Evolutionary conservation across 2,888 invertebrate species (phyloP), one percentile per base, ranked within the genome.

Genomic region (Caenorhabditis panamensis): DNA sequence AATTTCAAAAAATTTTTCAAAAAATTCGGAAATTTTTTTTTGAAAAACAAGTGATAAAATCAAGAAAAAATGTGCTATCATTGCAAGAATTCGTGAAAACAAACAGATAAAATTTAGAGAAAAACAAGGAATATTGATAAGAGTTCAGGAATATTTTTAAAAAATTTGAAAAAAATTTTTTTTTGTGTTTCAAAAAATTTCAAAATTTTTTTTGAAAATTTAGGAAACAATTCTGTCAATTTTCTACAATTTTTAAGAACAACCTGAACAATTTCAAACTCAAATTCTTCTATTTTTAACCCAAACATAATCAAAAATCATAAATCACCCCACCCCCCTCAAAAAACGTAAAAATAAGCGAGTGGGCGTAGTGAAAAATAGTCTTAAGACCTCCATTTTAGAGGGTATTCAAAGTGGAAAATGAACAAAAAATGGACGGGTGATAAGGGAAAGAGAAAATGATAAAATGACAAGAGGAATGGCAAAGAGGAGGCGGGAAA

Each of bases 381-480:
- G 47, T 47, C 47, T 47, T 47, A 47, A 47, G 47, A 47, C 47
- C 47, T 47, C 47, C 47, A 18, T 47, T 47, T 47, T 41, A 41
- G 9, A 3, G 47, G 18, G 18, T 47, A 47, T 20, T 47, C 18
- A 47, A 47, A 18, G 18, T n/a, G 18, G 47, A 18, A 47, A 47
- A 47, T 20, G 47, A 18, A 20, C n/a, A 9, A 47, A 47, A 13
- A 41, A 41, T 11, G 13, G 11, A 41, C 2, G 13, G 41, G 13
- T 18, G 47, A 47, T 18, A 47, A 47, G 47, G 18, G 18, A 11
- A 9, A 16, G 41, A 20, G 18, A 20, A 20, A 47, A 47, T 47
- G 47, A 47, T 47, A 47, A 47, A 47, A 20, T 47, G 47, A 47
- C 47, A 47, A 47, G 47, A 47, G 47, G 47, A 47, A 47, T 47